Conservation (phyloP, 64 coral and sea anemone species). For the Actinia equina region DNA sequence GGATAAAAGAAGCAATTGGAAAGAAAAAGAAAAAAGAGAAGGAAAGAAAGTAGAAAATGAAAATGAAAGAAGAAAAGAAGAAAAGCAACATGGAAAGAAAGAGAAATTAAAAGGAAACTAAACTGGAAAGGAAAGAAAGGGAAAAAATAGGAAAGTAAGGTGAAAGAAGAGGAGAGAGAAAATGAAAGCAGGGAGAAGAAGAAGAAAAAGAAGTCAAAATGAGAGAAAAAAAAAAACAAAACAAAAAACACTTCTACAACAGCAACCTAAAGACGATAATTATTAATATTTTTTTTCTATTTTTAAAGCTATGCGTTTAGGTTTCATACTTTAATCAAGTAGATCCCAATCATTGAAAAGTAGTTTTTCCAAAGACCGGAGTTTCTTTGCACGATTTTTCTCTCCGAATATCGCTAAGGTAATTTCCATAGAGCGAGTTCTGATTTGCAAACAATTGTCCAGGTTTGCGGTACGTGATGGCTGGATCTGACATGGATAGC, state of each 20-base stretch:
- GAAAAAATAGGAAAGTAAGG: background rate
- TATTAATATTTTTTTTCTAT: too few species aligned
- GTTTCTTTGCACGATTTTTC: too few species aligned
- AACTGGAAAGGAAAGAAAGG: background rate
- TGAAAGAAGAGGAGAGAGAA: background rate
- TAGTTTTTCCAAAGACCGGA: too few species aligned
- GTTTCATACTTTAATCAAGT: too few species aligned
- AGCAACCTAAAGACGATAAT: too few species aligned
- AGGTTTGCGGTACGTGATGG: too few species aligned
- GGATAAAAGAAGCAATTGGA: background rate
- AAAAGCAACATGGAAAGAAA: background rate
- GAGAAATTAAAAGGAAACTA: background rate
- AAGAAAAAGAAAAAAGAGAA: background rate
- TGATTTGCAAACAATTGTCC: too few species aligned
- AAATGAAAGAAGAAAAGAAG: background rate
- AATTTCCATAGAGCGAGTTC: too few species aligned
- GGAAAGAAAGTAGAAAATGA: background rate
- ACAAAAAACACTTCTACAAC: background rate
- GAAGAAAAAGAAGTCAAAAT: background rate
- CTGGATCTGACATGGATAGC: too few species aligned
- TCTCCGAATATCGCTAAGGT: too few species aligned
- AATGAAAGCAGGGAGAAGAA: background rate
- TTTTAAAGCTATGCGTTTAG: too few species aligned
- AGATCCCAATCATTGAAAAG: too few species aligned
- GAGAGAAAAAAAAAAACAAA: background rate